A percentile compares a stretch with the other conserved stretches of the same genome.
Conservation (phyloP, 2,113 vertebrate genomes). For the Scolopax mira region DNA sequence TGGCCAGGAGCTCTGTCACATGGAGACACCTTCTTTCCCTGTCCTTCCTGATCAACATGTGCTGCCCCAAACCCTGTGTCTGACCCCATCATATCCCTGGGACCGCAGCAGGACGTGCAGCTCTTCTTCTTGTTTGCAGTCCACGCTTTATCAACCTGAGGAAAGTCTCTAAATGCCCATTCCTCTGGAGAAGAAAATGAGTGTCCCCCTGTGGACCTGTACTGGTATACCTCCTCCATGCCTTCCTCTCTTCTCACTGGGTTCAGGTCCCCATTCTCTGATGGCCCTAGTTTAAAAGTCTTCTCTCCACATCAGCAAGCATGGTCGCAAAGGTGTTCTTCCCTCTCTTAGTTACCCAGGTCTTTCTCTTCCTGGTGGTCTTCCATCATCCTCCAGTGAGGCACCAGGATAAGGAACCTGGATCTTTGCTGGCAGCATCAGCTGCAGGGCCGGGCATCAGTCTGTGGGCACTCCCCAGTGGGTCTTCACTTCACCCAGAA, state of each 20-base stretch:
- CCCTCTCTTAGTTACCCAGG: not conserved
- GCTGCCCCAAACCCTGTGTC: not conserved
- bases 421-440: not conserved
- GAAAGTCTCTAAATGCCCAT: not conserved
- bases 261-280: not conserved
- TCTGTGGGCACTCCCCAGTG: no score
- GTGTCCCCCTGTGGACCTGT: not conserved
- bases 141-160: not conserved
- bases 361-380: not conserved
- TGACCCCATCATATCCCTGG: not conserved
- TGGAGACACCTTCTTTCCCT: not conserved
- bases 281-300: not conserved
- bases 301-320: not conserved
- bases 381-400: not conserved
- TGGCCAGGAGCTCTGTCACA: accelerated
- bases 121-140: not conserved
- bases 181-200: not conserved
- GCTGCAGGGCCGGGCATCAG: not conserved
- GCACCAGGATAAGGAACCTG: not conserved
- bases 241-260: not conserved
- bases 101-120: accelerated
- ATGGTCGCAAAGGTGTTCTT: not conserved
- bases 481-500: not conserved
- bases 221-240: not conserved
- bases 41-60: not conserved